Conservation (phyloP, 2,797 vertebrate species). For the Psittacula derbiana region DNA sequence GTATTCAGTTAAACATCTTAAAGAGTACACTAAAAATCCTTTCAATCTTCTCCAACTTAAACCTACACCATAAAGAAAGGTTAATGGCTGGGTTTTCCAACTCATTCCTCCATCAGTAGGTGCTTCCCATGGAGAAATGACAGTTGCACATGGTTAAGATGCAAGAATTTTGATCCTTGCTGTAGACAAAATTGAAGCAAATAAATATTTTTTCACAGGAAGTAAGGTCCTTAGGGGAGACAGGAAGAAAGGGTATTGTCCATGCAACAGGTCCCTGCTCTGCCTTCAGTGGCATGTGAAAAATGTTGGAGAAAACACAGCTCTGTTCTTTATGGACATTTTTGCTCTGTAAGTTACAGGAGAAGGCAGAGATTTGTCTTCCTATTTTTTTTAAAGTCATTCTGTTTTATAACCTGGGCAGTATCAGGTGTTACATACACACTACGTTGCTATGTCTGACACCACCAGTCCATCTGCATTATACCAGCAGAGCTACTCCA, state of each 20-base stretch:
- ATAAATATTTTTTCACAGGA: not conserved
- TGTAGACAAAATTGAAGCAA: not conserved
- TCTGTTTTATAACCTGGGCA: not conserved
- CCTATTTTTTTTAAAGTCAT: not conserved
- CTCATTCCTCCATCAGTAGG: not conserved
- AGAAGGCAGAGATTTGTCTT: not conserved
- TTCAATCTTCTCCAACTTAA: not conserved
- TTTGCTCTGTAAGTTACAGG: not conserved
- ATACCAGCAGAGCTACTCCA: not conserved
- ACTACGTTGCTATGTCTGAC: accelerated
- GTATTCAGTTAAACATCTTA: not conserved
- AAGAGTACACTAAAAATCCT: not conserved
- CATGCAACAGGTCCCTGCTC: not conserved
- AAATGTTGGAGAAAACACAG: not conserved
- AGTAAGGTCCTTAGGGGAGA: not conserved
- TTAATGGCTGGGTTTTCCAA: not conserved
- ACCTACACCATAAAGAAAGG: not conserved
- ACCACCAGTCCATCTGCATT: not conserved
- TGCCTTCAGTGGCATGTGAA: not conserved
- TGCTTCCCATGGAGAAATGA: not conserved
- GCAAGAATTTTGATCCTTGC: not conserved
- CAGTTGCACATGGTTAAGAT: not conserved
- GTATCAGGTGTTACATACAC: accelerated
- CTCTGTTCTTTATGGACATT: not conserved
- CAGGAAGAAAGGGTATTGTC: not conserved